These are phyloP conservation scores for Zootermopsis nevadensis DNA, from an alignment of 2,888 invertebrate species.

Conservation along the genomic window DNA sequence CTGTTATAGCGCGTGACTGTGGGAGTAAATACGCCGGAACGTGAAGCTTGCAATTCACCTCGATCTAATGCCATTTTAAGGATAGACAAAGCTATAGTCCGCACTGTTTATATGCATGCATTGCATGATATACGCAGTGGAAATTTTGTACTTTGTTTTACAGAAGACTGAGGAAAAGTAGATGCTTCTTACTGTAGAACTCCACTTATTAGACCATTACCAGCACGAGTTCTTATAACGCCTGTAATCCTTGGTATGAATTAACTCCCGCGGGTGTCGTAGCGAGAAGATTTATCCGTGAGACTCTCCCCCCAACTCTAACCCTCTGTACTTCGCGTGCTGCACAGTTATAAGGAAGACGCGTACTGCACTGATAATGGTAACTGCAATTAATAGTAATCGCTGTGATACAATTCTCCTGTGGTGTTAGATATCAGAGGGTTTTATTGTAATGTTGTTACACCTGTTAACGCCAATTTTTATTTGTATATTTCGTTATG, in stretches of 20 bases:
- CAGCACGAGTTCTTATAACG: slow-evolving; percentile 38
- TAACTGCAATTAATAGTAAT: background rate
- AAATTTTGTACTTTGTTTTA: background rate
- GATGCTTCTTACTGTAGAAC: slow-evolving; percentile 17
- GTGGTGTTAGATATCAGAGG: background rate
- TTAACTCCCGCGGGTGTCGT: slow-evolving; percentile 41
- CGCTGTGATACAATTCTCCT: slow-evolving; percentile 3
- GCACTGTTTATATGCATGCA: too few species aligned
- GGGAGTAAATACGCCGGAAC: too few species aligned
- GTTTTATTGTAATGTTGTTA: background rate
- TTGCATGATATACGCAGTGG: background rate
- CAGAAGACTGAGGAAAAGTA: background rate
- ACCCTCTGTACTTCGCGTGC: background rate
- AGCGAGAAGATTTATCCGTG: slow-evolving; percentile 36
- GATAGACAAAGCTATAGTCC: too few species aligned
- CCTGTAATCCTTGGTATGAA: slow-evolving; percentile 34
- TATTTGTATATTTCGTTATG: background rate
- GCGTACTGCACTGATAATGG: background rate
- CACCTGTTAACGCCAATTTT: background rate
- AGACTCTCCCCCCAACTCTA: background rate
- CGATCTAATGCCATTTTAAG: too few species aligned
- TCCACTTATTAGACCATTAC: slow-evolving; percentile 39
- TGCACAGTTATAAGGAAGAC: background rate
- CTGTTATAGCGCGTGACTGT: too few species aligned
- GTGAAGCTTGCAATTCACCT: too few species aligned